These are phyloP conservation scores for Palloptera scutellata DNA, from an alignment of 2,888 invertebrate genomes.

Conservation along the genomic window DNA sequence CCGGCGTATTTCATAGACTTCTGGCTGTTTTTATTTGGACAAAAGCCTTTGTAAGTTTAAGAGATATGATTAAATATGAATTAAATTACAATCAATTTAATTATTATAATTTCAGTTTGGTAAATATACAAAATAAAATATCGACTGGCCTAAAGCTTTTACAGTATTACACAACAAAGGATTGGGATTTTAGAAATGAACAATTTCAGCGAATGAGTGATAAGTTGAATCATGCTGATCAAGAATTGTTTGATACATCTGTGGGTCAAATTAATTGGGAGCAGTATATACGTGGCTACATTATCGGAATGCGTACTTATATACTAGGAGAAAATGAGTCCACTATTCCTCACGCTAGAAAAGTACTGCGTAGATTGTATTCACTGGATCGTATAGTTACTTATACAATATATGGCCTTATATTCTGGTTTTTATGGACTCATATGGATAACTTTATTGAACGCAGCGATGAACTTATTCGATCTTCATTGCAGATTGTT, in stretches of 20 bases:
- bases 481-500: constrained; percentile 45
- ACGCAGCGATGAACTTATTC: constrained; percentile 51
- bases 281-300: constrained; percentile 73
- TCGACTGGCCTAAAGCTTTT: constrained; percentile 70
- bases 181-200: constrained; percentile 79
- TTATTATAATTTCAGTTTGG: constrained; percentile 65
- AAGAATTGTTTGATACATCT: constrained; percentile 70
- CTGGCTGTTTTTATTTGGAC: constrained; percentile 71
- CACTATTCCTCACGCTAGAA: constrained; percentile 75
- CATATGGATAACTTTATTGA: constrained; percentile 56
- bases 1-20: constrained; percentile 83
- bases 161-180: constrained; percentile 79
- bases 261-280: constrained; percentile 69
- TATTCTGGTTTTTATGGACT: constrained; percentile 60
- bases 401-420: constrained; percentile 49
- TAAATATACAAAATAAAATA: constrained; percentile 69
- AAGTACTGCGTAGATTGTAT: constrained; percentile 62
- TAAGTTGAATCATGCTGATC: constrained; percentile 68
- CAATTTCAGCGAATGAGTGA: constrained; percentile 68
- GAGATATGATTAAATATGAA: no score
- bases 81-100: background rate
- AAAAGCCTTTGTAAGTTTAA: constrained; percentile 79
- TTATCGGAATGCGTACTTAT: constrained; percentile 84
- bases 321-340: constrained; percentile 84
- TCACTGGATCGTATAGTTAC: constrained; percentile 65